Percentiles rank a stretch among this genome's conserved stretches.
Conservation (phyloP, 2,113 vertebrate species). For the Ciconia boyciana region DNA sequence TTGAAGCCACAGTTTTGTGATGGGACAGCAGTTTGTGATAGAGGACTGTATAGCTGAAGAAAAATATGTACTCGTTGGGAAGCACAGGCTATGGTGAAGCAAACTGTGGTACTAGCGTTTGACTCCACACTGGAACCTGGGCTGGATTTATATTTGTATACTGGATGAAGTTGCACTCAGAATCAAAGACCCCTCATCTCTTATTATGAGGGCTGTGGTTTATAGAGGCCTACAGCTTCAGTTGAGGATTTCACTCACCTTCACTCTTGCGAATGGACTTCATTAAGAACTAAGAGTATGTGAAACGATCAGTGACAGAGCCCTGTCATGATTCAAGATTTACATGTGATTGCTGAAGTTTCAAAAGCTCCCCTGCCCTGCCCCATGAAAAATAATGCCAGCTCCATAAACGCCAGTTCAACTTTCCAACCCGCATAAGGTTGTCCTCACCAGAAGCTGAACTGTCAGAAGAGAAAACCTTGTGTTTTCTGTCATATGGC, state of each 20-base stretch:
- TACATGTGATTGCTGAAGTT: not conserved
- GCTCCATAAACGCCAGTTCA: not conserved
- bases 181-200: not conserved
- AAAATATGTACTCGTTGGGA: not conserved
- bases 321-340: not conserved
- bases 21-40: not conserved
- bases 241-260: not conserved
- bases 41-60: not conserved
- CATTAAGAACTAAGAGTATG: not conserved
- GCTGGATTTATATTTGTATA: not conserved
- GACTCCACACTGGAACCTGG: not conserved
- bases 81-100: not conserved
- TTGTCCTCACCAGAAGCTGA: not conserved
- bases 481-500: not conserved
- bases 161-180: not conserved
- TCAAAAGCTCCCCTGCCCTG: not conserved
- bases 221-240: not conserved
- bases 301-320: not conserved
- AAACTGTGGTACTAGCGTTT: not conserved
- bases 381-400: not conserved
- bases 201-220: not conserved
- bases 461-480: not conserved
- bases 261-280: not conserved
- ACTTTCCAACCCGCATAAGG: not conserved
- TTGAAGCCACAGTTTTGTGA: not conserved